Evolutionary conservation across 2,888 invertebrate species (phyloP), one percentile per base, ranked within the genome.

Genomic region (Agrotis ipsilon): DNA sequence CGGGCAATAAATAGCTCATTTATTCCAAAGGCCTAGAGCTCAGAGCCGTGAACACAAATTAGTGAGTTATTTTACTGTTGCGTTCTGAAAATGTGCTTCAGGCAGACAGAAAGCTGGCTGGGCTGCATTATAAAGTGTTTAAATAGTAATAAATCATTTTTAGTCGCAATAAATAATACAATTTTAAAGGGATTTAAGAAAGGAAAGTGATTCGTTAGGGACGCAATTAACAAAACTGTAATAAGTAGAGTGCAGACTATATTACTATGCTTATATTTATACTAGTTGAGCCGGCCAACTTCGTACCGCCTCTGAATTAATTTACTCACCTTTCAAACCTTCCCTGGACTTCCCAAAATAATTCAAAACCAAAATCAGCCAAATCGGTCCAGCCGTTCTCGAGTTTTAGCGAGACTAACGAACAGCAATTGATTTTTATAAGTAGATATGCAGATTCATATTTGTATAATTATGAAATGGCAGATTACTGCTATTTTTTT

Each of bases 71-170:
- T 72, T 72, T 55, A 49, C 62, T 48, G 60, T 48, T 55, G 39
- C 43, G 27, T 43, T 72, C 72, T 62, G 62, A 72, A 72, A 72
- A 72, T 32, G 32, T 32, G 73, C 73, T 72, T 72, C 73, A 57
- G 73, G 71, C 73, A 13, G 54, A 24, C 60, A 54, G 52, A 60
- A 70, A 71, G 13, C 52, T 21, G 60, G 61, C 16, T 43, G 39
- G 52, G 19, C 27, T 16, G 39, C n/a, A 61, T 72, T 60, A 54
- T 19, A 46, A 46, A 13, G 72, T 39, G 18, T 72, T 72, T 72
- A 72, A 72, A 61, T 46, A 61, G 39, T 5, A 21, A 61, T 72
- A 54, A 61, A 72, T 61, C 45, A 0, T 52, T 61, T 72, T 72
- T 39, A 14, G 13, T 14, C 14, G 14, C 39, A 72, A 46, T 61